These are phyloP conservation scores for Bostrychus sinensis DNA, from an alignment of 2,113 vertebrate species.

Conservation along the genomic window DNA sequence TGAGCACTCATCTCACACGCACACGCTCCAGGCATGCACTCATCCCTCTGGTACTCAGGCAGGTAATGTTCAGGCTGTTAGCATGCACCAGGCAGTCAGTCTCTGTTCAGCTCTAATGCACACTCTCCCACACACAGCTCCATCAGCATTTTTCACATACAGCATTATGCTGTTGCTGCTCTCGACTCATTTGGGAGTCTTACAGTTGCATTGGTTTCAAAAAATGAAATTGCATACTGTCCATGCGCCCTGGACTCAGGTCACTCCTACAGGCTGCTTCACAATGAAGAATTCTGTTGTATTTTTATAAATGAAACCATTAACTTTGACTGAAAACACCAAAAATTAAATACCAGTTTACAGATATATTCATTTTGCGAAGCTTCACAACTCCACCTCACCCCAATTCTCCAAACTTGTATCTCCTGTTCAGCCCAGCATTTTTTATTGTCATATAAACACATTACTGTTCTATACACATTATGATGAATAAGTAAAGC, in stretches of 20 bases:
- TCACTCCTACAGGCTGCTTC: slow-evolving; percentile 62
- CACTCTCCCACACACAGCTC: slow-evolving; percentile 26
- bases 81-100: slow-evolving; percentile 77
- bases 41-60: slow-evolving; percentile 58
- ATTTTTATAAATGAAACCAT: slow-evolving; percentile 7
- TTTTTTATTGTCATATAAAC: too few species aligned
- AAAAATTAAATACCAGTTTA: too few species aligned
- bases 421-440: too few species aligned
- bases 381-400: too few species aligned
- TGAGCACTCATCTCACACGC: slow-evolving; percentile 25
- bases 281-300: not conserved
- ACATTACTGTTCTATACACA: too few species aligned
- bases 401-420: too few species aligned
- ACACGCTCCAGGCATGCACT: slow-evolving; percentile 59
- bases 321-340: not conserved
- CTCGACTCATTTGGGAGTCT: not conserved
- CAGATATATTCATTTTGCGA: too few species aligned
- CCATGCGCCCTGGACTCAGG: slow-evolving; percentile 65
- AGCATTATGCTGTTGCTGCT: not conserved
- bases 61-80: slow-evolving; percentile 67
- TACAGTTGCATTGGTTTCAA: slow-evolving; percentile 12
- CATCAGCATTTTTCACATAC: not conserved
- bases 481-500: too few species aligned
- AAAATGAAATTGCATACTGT: slow-evolving; percentile 16
- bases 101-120: slow-evolving; percentile 34